A percentile compares a stretch with the other conserved stretches of the same genome.
Conservation (phyloP, 2,113 vertebrate species). For the Riparia riparia region DNA sequence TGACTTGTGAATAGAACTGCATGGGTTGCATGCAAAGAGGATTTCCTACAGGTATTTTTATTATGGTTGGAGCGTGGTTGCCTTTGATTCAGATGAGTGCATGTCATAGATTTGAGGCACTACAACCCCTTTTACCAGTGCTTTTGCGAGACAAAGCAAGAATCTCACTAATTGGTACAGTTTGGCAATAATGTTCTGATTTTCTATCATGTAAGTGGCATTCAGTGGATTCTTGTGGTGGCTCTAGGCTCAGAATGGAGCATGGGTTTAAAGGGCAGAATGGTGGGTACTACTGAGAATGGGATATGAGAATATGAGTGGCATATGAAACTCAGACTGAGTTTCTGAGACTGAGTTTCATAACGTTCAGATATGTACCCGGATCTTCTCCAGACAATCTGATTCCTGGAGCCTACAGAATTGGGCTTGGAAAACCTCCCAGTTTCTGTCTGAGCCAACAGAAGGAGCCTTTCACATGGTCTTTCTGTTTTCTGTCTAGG, state of each 20-base stretch:
- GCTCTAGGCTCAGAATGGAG: not conserved
- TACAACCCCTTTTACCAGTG: not conserved
- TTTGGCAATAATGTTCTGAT: not conserved
- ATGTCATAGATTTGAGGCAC: not conserved
- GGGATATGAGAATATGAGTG: not conserved
- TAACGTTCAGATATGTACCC: not conserved
- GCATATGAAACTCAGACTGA: not conserved
- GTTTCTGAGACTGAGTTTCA: not conserved
- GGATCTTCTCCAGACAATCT: constrained; percentile 60
- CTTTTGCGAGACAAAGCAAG: not conserved
- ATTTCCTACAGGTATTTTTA: not conserved
- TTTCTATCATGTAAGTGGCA: not conserved
- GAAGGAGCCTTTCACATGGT: constrained; percentile 59
- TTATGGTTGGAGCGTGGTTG: not conserved
- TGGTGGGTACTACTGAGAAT: not conserved
- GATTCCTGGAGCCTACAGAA: constrained; percentile 63
- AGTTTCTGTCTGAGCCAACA: constrained; percentile 62
- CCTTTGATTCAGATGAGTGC: not conserved
- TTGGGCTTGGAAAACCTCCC: constrained; percentile 63
- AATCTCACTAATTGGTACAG: not conserved
- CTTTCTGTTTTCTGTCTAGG: constrained; percentile 39
- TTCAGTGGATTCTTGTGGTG: not conserved
- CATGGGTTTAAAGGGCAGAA: not conserved
- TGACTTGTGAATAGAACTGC: not conserved
- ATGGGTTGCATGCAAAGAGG: not conserved